A percentile compares a stretch with the other conserved stretches of the same genome.
phyloP scores from a whole-genome alignment of 1,140 invertebrate genomes.

The Dendroctonus valens region DNA sequence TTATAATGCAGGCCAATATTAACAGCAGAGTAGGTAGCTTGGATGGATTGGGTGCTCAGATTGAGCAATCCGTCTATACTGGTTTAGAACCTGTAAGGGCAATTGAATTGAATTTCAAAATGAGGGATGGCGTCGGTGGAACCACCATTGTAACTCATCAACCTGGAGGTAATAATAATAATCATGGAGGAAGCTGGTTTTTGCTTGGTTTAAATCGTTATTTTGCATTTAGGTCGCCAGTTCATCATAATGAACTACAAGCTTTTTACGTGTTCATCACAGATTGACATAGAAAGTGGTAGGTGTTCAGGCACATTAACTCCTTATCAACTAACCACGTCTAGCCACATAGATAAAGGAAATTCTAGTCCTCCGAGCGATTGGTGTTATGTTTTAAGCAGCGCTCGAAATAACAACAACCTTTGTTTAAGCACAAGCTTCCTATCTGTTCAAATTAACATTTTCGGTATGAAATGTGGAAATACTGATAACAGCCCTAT shows the following conservation, averaged over 20 bases:
- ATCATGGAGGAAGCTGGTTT: background rate
- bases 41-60: slow-evolving; percentile 20
- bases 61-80: slow-evolving; percentile 19
- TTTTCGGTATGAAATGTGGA: slow-evolving; percentile 3
- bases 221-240: slow-evolving; percentile 8
- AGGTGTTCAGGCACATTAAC: slow-evolving; percentile 1
- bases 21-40: slow-evolving; percentile 1
- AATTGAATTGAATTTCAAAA: slow-evolving; percentile 18
- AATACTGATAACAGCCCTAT: background rate
- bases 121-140: slow-evolving; percentile 31
- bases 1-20: slow-evolving; percentile 1
- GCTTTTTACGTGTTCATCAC: background rate
- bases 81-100: slow-evolving; percentile 30
- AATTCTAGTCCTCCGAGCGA: slow-evolving; percentile 8
- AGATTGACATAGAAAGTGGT: slow-evolving; percentile 6
- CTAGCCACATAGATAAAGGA: background rate
- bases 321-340: slow-evolving; percentile 15
- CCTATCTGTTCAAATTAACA: slow-evolving; percentile 1
- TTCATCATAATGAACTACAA: slow-evolving; percentile 17
- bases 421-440: slow-evolving; percentile 11
- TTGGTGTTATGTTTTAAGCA: slow-evolving; percentile 20
- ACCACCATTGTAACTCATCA: slow-evolving; percentile 22
- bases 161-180: slow-evolving; percentile 17
- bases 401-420: slow-evolving; percentile 11
- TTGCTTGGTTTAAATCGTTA: slow-evolving; percentile 3